phyloP scores from a whole-genome alignment of 92 coral and sea anemone species.

The Phenganax marumi region DNA sequence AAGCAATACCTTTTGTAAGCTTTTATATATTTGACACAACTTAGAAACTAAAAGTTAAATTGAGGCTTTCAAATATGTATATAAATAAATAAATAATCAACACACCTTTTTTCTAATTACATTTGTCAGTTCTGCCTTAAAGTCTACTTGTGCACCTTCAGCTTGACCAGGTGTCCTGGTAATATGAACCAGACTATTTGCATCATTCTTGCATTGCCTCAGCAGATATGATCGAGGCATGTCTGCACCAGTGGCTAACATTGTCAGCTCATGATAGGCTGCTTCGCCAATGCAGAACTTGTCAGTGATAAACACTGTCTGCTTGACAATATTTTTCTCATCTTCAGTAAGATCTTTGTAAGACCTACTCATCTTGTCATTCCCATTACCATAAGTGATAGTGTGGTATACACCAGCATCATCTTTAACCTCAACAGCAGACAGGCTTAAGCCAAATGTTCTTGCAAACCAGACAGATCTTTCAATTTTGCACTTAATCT shows the following conservation, averaged over 20 bases:
- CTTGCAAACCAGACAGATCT: constrained; percentile 2
- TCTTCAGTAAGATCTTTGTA: constrained; percentile 1
- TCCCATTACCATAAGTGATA: neutral
- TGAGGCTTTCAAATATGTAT: too few species aligned
- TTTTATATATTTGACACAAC: too few species aligned
- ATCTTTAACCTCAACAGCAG: neutral
- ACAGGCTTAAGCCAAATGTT: constrained; percentile 13
- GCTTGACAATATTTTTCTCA: neutral
- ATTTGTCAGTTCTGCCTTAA: neutral
- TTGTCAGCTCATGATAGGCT: neutral
- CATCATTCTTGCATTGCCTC: neutral
- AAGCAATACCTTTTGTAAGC: too few species aligned
- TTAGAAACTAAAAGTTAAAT: too few species aligned
- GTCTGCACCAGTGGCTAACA: neutral
- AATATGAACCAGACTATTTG: neutral
- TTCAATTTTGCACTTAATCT: neutral
- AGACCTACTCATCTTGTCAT: neutral
- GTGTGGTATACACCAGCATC: constrained; percentile 19
- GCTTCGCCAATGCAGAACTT: neutral
- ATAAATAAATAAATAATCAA: too few species aligned
- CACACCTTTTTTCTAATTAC: neutral
- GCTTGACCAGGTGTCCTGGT: neutral
- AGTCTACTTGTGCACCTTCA: constrained; percentile 1
- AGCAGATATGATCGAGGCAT: neutral
- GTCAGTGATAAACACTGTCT: neutral